Base-by-base conservation (phyloP, 2,113 vertebrate genomes). In the Urocitellus parryii region DNA sequence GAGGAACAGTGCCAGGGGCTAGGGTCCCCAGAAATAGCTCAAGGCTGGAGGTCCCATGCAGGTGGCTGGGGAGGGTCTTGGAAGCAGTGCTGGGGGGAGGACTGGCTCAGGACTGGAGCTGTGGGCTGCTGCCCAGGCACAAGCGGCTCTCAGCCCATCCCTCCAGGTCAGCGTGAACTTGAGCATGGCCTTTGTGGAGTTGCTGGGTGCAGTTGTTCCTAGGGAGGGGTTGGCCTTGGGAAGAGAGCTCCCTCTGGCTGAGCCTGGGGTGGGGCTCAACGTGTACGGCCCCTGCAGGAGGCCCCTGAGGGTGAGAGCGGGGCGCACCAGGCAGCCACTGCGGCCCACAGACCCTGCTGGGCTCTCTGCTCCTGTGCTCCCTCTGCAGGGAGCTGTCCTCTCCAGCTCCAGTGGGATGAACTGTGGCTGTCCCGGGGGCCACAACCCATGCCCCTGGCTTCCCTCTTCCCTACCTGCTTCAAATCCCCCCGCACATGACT, bases 391-490 rank as follows among this genome's bases (percentile, higher is more conserved):
- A 61, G 61, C 11, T 17, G 42, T 51, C 51, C 67, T 88, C 4
- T 1, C 4, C 70, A 3, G 16, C 8, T n/a, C 18, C 0, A 20
- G 45, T 0, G 25, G 70, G 68, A 0, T 2, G 37, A 61, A 2
- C 1, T 0, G 37, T 37, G 8, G 76, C 37, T 5, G 12, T 13
- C 8, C 77, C 6, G 22, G 18, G 51, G 53, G 34, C 13, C n/a
- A 14, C 67, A 16, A 2, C 34, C 16, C 4, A 6, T 16, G 53
- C 37, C 34, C 4, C 13, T 18, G 0, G 0, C 2, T 17, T 34
- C 45, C 25, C 45, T 39, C 27, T 39, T 24, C 32, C 0, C 12
- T 1, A 0, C 2, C 3, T 5, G 0, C 2, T 42, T 34, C 0
- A 0, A 8, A 25, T 0, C 16, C 4, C 51, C 32, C 45, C n/a